These are phyloP conservation scores for Protula sp. DNA, from an alignment of 2,888 invertebrate species.

Conservation along the genomic window DNA sequence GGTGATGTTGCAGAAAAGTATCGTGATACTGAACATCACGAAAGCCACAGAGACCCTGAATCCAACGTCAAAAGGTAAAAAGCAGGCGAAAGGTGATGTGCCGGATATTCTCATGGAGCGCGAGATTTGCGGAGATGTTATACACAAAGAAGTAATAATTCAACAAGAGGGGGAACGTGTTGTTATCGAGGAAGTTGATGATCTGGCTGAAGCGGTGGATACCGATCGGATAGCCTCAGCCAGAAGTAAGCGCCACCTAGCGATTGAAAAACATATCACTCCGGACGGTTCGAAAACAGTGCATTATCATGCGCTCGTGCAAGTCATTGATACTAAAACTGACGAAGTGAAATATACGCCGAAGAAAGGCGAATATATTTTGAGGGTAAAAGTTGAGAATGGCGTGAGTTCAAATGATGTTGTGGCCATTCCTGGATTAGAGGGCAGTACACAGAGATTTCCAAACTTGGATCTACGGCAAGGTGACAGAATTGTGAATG, in stretches of 20 bases:
- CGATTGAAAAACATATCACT: background rate
- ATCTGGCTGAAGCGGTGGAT: too few relatives aligned
- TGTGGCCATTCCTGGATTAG: background rate
- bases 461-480: background rate
- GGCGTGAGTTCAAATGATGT: background rate
- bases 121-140: too few relatives aligned
- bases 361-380: background rate
- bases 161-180: background rate
- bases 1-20: background rate
- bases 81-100: too few relatives aligned
- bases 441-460: too few relatives aligned
- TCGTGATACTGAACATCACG: background rate
- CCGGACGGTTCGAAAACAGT: background rate
- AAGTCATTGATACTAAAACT: background rate
- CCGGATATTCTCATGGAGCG: too few relatives aligned
- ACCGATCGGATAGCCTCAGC: background rate
- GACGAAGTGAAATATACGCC: background rate
- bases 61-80: too few relatives aligned
- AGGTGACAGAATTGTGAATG: background rate
- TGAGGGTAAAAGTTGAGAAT: background rate
- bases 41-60: too few relatives aligned
- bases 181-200: background rate
- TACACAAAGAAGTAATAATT: background rate
- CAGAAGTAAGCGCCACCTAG: background rate
- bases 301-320: background rate